Conservation (phyloP, 2,888 invertebrate species). For the Andrena bicolor region DNA sequence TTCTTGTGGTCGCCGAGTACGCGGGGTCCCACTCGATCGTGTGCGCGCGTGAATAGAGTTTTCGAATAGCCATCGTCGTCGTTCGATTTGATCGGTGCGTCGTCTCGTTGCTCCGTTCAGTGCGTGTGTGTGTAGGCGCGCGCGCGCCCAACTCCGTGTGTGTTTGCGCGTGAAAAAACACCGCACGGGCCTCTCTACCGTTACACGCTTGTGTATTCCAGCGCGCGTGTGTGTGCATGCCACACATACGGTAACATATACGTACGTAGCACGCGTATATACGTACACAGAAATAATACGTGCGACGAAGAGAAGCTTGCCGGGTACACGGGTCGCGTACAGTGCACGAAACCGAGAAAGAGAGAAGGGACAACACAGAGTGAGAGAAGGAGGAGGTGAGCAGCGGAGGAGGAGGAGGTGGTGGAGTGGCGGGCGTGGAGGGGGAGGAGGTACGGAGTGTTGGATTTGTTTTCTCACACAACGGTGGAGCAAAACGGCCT, state of each 20-base stretch:
- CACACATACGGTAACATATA: neutral
- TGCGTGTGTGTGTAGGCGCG: slow-evolving; percentile 60
- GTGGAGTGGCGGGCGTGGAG: slow-evolving; percentile 58
- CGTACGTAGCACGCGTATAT: slow-evolving; percentile 7
- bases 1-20: slow-evolving; percentile 27
- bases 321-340: slow-evolving; percentile 58
- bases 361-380: slow-evolving; percentile 61
- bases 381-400: slow-evolving; percentile 37
- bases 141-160: slow-evolving; percentile 54
- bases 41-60: slow-evolving; percentile 45
- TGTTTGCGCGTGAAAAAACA: slow-evolving; percentile 22
- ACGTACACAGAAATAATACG: slow-evolving; percentile 31
- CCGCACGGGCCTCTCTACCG: slow-evolving; percentile 5
- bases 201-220: neutral
- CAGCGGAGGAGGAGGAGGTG: slow-evolving; percentile 34
- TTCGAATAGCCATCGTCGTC: slow-evolving; percentile 51
- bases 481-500: slow-evolving; percentile 89
- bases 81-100: slow-evolving; percentile 64
- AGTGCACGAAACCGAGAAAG: slow-evolving; percentile 61
- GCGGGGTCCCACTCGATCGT: slow-evolving; percentile 54
- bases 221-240: slow-evolving; percentile 32
- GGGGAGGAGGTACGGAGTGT: slow-evolving; percentile 71
- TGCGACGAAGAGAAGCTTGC: slow-evolving; percentile 48
- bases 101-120: slow-evolving; percentile 51
- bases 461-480: slow-evolving; percentile 79